Conservation (phyloP, 2,797 vertebrate species). For the Tympanoctomys barrerae region DNA sequence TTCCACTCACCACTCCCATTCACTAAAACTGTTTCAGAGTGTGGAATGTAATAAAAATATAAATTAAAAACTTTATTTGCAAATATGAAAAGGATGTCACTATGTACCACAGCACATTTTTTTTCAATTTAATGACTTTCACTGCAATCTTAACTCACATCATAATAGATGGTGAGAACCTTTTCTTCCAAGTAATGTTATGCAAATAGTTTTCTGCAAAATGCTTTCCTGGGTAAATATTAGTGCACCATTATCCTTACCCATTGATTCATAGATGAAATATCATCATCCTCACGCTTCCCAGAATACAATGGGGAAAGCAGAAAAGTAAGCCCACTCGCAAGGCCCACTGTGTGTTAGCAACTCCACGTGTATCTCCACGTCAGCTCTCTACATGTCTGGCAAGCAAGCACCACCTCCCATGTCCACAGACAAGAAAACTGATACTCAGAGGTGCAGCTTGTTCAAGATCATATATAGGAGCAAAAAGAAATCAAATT, state of each 20-base stretch:
- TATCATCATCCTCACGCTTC: neutral
- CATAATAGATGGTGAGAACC: neutral
- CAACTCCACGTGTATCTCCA: neutral
- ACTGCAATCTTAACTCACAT: slow-evolving; percentile 55
- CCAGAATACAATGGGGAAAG: neutral
- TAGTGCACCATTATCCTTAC: slow-evolving; percentile 2
- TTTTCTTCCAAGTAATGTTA: slow-evolving; percentile 48
- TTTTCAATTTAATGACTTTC: slow-evolving; percentile 44
- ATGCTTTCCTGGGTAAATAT: slow-evolving; percentile 60
- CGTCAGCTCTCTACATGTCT: neutral
- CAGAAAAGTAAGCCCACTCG: neutral
- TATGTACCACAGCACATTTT: neutral
- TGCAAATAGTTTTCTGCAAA: slow-evolving; percentile 25
- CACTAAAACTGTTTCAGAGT: slow-evolving; percentile 3
- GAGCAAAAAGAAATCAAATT: neutral
- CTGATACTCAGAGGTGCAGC: neutral
- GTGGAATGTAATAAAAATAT: slow-evolving; percentile 8
- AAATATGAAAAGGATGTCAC: neutral
- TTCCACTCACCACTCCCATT: neutral
- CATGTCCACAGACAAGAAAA: neutral
- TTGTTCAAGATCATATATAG: neutral
- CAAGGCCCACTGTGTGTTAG: neutral
- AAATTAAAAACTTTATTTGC: neutral
- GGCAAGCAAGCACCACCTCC: neutral
- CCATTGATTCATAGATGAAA: neutral